Conservation (phyloP, 2,113 vertebrate species). For the Etia nguti region DNA sequence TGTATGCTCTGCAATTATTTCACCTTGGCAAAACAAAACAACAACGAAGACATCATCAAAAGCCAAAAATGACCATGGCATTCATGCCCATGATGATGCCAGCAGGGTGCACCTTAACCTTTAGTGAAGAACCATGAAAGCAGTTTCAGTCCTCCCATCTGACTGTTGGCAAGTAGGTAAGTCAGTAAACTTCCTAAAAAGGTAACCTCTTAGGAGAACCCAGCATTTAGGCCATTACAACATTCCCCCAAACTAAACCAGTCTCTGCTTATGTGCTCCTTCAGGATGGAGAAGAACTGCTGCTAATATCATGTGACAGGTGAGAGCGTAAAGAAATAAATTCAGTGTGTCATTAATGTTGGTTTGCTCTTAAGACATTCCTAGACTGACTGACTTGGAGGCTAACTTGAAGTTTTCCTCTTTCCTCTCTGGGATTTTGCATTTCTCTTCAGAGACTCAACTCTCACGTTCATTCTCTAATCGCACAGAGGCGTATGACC, state of each 20-base stretch:
- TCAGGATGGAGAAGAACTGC: neutral
- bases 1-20: neutral
- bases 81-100: neutral
- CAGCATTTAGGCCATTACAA: neutral
- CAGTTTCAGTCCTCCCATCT: neutral
- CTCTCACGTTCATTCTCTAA: constrained; percentile 70
- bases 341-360: neutral
- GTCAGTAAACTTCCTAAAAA: neutral
- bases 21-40: neutral
- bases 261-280: neutral
- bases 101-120: neutral
- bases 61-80: neutral
- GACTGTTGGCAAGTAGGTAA: neutral
- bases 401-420: constrained; percentile 49
- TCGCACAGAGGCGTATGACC: constrained; percentile 74
- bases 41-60: neutral
- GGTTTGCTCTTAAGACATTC: constrained; percentile 55
- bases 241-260: neutral
- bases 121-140: neutral
- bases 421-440: constrained; percentile 40
- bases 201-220: neutral
- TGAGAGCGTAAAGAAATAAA: neutral
- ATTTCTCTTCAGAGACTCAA: constrained; percentile 58
- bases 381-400: constrained; percentile 66
- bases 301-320: neutral